Conservation (phyloP, 2,797 vertebrate species). For the Erethizon dorsatum region DNA sequence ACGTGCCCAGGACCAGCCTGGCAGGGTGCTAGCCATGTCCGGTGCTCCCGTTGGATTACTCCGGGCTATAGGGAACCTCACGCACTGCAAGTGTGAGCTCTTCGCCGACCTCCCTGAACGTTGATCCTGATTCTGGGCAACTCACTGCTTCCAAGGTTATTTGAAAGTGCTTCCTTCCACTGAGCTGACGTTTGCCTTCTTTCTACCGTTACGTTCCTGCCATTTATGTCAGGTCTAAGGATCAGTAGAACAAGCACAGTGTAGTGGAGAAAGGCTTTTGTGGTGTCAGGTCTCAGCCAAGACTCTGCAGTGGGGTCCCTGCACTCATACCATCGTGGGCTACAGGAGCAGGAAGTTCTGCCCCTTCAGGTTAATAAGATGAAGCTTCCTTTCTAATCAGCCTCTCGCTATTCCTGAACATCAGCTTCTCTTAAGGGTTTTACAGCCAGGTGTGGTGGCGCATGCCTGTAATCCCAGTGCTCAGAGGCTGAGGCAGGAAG, state of each 20-base stretch:
- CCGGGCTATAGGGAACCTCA: neutral
- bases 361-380: neutral
- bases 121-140: neutral
- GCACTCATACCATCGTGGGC: neutral
- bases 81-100: neutral
- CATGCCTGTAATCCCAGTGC: neutral
- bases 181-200: neutral
- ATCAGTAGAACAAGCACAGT: neutral
- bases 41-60: neutral
- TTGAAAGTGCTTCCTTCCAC: conserved; percentile 18
- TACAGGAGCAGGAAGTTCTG: neutral
- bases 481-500: neutral
- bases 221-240: neutral
- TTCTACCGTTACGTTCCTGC: neutral
- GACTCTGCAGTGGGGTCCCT: neutral
- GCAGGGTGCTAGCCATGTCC: neutral
- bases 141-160: neutral
- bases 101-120: neutral
- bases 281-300: neutral
- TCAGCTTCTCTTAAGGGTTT: neutral
- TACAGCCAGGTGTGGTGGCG: neutral
- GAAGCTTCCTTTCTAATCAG: neutral
- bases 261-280: neutral
- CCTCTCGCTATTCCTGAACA: neutral
- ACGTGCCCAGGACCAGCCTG: neutral